A percentile compares a stretch with the other conserved stretches of the same genome.
phyloP scores from a whole-genome alignment of 2,797 vertebrate species.

The Chelidonichthys spinosus region DNA sequence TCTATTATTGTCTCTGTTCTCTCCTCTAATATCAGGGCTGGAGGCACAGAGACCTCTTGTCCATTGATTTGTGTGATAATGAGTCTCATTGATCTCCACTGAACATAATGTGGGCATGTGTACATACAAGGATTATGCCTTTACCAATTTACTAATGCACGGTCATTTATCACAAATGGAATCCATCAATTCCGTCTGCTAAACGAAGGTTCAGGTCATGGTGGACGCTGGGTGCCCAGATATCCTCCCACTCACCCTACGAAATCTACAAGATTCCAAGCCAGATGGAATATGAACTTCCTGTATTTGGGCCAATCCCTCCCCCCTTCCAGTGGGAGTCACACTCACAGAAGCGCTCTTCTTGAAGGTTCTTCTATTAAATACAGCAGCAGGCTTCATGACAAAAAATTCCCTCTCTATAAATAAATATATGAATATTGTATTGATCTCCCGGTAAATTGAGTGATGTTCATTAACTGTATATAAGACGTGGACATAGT shows the following conservation, averaged over 20 bases:
- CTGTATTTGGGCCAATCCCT: no score
- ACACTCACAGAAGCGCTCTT: no score
- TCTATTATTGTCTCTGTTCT: neutral
- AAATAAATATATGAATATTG: no score
- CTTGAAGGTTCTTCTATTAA: no score
- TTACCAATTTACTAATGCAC: neutral
- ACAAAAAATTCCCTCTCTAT: no score
- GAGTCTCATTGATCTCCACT: slow-evolving; percentile 5
- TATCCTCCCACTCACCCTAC: neutral
- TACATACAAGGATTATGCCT: neutral
- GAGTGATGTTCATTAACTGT: no score
- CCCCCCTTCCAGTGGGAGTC: no score
- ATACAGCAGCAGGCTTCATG: no score
- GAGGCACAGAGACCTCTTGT: neutral
- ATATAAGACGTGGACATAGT: no score
- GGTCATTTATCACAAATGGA: slow-evolving; percentile 7
- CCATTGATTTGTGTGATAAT: slow-evolving; percentile 15
- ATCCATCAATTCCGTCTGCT: neutral
- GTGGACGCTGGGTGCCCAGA: neutral
- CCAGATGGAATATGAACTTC: no score
- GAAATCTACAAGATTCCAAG: neutral
- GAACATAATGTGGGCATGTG: neutral
- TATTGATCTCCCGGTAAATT: no score
- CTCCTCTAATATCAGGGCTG: neutral
- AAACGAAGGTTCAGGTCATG: neutral